phyloP scores from a whole-genome alignment of 2,113 vertebrate genomes.

The Sciurus niger region DNA sequence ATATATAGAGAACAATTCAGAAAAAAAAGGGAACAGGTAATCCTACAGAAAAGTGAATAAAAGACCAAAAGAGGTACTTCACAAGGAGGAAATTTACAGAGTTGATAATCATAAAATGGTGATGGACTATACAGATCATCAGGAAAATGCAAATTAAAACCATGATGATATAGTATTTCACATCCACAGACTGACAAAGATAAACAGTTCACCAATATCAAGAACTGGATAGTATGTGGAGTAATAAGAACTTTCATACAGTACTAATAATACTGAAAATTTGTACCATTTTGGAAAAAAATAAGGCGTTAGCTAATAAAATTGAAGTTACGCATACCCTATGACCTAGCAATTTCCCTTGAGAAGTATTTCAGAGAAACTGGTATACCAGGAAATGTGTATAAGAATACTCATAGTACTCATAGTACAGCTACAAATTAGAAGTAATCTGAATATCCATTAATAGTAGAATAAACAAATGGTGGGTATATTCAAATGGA shows the following conservation, averaged over 20 bases:
- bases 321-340: not conserved
- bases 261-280: not conserved
- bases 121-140: not conserved
- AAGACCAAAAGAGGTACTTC: not conserved
- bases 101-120: not conserved
- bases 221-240: not conserved
- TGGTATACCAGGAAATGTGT: not conserved
- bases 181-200: not conserved
- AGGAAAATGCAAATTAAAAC: slow-evolving; percentile 8
- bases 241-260: not conserved
- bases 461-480: not conserved
- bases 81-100: not conserved
- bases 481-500: not conserved
- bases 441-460: slow-evolving; percentile 23
- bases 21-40: not conserved
- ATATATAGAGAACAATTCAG: slow-evolving; percentile 25
- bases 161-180: not conserved
- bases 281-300: not conserved
- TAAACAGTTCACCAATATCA: not conserved
- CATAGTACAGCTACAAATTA: not conserved
- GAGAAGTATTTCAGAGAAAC: slow-evolving; percentile 4
- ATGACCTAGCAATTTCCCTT: not conserved
- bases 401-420: too few relatives aligned
- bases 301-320: not conserved
- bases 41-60: not conserved